Conservation (phyloP, 2,113 vertebrate genomes). For the Ceyx cyanopectus region DNA sequence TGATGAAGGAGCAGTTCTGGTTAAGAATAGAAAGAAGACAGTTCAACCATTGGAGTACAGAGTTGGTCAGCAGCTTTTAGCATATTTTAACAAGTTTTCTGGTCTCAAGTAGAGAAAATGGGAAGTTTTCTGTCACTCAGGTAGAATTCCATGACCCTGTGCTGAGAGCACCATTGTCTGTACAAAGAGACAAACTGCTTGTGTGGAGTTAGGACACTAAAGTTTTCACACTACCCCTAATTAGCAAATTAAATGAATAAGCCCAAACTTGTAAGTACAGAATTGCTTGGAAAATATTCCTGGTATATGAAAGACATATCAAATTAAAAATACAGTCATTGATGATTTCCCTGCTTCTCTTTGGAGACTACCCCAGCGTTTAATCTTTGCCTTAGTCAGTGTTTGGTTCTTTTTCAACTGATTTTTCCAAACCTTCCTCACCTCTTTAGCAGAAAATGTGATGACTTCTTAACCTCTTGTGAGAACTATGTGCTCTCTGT, state of each 20-base stretch:
- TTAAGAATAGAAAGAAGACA: background rate
- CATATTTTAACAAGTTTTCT: background rate
- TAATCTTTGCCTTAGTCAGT: background rate
- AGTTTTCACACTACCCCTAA: accelerated
- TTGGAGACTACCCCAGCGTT: background rate
- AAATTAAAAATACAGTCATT: accelerated
- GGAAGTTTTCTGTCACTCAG: accelerated
- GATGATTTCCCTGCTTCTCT: background rate
- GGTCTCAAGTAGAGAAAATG: accelerated
- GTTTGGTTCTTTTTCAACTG: background rate
- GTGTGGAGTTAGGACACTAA: background rate
- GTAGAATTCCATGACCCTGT: accelerated
- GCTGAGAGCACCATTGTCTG: no score
- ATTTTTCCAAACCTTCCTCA: background rate
- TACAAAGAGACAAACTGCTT: background rate
- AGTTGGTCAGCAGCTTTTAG: background rate
- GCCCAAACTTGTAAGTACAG: background rate
- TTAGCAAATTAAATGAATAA: background rate
- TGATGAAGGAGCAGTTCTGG: background rate
- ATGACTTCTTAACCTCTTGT: background rate
- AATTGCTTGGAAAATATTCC: background rate
- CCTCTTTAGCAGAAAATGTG: background rate
- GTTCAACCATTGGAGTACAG: background rate
- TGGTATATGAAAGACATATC: background rate
- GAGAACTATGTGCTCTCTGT: background rate